phyloP scores from a whole-genome alignment of 2,888 invertebrate species.

The Atherix ibis region DNA sequence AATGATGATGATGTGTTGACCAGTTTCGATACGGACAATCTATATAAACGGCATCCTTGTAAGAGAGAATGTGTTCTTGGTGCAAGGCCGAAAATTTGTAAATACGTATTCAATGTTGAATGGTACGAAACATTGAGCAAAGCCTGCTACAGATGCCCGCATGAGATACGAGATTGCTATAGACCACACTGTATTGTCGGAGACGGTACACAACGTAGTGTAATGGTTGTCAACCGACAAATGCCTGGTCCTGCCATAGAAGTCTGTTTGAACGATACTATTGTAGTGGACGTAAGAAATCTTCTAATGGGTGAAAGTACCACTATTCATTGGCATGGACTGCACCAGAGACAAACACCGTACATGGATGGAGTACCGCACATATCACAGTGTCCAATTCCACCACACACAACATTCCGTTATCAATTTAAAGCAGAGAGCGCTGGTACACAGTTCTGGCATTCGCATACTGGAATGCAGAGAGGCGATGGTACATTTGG shows the following conservation, averaged over 20 bases:
- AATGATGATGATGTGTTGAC: neutral
- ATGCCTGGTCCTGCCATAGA: constrained; percentile 78
- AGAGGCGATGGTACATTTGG: constrained; percentile 75
- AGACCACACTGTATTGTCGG: constrained; percentile 63
- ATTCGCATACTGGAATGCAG: constrained; percentile 68
- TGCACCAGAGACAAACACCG: constrained; percentile 59
- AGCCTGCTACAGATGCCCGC: constrained; percentile 73
- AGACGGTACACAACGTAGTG: constrained; percentile 60
- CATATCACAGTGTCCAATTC: constrained; percentile 72
- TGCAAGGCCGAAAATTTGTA: constrained; percentile 42
- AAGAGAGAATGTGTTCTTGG: constrained; percentile 39
- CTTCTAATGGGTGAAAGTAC: constrained; percentile 63
- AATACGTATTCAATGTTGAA: constrained; percentile 46
- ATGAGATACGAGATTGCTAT: constrained; percentile 54
- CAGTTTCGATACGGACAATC: neutral
- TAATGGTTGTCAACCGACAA: constrained; percentile 68
- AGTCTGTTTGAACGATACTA: constrained; percentile 72
- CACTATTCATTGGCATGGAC: constrained; percentile 85
- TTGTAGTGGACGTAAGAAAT: constrained; percentile 72
- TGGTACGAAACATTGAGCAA: constrained; percentile 77
- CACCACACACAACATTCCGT: constrained; percentile 56
- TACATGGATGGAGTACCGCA: constrained; percentile 84
- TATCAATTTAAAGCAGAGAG: constrained; percentile 59
- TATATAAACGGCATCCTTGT: constrained; percentile 36
- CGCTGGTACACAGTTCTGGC: constrained; percentile 76